These are phyloP conservation scores for Synchiropus splendidus DNA, from an alignment of 2,113 vertebrate genomes.

Conservation along the genomic window DNA sequence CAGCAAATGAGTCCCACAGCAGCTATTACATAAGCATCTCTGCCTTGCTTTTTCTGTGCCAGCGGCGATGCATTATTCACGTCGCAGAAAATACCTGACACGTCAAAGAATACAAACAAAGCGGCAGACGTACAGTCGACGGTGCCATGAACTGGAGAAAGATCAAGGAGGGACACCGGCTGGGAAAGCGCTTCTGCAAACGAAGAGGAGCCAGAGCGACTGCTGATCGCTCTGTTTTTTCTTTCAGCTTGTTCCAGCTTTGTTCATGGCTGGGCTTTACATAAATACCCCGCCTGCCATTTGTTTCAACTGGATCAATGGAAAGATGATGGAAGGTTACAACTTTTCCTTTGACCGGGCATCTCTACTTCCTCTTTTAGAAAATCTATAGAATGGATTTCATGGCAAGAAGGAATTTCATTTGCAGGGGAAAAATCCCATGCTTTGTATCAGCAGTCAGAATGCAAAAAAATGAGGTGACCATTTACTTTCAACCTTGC, in stretches of 20 bases:
- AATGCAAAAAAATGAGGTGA: too few relatives aligned
- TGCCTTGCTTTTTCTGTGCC: slow-evolving; percentile 42
- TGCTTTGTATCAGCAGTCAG: too few relatives aligned
- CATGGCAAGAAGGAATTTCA: too few relatives aligned
- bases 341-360: too few relatives aligned
- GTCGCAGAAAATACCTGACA: slow-evolving; percentile 42
- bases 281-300: slow-evolving; percentile 52
- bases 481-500: too few relatives aligned
- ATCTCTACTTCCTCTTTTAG: too few relatives aligned
- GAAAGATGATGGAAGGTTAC: slow-evolving; percentile 6
- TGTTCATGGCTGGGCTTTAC: slow-evolving; percentile 30
- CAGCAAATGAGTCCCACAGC: slow-evolving; percentile 57
- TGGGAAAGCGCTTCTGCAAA: slow-evolving; percentile 61
- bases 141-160: slow-evolving; percentile 16
- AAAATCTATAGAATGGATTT: too few relatives aligned
- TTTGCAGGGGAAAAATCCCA: too few relatives aligned
- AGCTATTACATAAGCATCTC: slow-evolving; percentile 61
- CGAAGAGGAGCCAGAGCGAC: slow-evolving; percentile 39
- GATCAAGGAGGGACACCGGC: slow-evolving; percentile 22
- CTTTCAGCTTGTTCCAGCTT: slow-evolving; percentile 19
- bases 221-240: slow-evolving; percentile 32
- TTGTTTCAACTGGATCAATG: slow-evolving; percentile 20
- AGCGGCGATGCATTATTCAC: slow-evolving; percentile 58
- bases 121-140: slow-evolving; percentile 7
- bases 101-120: slow-evolving; percentile 20